These are phyloP conservation scores for Diarsia mendica DNA, from an alignment of 2,888 invertebrate genomes.

Conservation along the genomic window DNA sequence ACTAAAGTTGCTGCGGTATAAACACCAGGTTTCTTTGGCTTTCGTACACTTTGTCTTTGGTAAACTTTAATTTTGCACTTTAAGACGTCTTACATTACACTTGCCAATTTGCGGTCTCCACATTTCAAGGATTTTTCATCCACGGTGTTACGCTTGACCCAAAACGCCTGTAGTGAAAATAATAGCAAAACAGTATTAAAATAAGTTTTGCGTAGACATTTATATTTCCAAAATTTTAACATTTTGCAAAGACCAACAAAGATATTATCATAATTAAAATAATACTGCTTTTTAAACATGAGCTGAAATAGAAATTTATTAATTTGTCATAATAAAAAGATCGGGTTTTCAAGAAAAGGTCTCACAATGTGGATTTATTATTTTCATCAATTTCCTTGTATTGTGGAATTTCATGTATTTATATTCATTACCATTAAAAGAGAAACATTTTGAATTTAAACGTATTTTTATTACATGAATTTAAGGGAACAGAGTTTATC, in stretches of 20 bases:
- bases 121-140: not conserved
- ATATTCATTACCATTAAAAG: not conserved
- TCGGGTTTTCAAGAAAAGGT: not conserved
- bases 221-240: not conserved
- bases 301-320: not conserved
- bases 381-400: no score
- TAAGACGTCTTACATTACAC: no score
- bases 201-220: not conserved
- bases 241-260: not conserved
- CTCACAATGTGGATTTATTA: not conserved
- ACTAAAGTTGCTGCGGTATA: not conserved
- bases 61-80: no score
- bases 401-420: constrained; percentile 3
- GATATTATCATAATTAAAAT: not conserved
- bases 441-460: not conserved
- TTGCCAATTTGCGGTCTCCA: not conserved
- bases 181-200: constrained; percentile 1
- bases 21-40: not conserved
- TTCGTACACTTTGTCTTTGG: not conserved
- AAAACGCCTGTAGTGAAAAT: constrained; percentile 26
- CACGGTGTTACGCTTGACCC: not conserved
- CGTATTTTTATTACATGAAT: not conserved
- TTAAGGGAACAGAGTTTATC: not conserved
- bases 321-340: not conserved
- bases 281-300: not conserved